Percentiles rank a stretch among this genome's conserved stretches.
Conservation (phyloP, 2,797 vertebrate species). For the Fistularia commersonii region DNA sequence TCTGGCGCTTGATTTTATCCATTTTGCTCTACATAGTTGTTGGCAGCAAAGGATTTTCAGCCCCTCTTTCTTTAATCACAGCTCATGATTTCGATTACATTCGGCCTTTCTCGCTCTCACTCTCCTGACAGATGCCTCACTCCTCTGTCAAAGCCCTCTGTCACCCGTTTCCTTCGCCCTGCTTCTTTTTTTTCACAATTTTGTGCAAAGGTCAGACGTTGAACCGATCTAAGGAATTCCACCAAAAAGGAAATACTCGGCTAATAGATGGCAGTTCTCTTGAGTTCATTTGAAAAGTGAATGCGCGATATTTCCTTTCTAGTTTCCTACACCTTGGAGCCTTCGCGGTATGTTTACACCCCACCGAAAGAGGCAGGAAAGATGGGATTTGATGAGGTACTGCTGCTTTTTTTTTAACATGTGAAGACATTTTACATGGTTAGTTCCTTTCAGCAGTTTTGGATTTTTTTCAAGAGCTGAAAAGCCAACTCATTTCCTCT, state of each 20-base stretch:
- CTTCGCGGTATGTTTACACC: constrained; percentile 72
- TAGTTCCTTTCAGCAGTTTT: background rate
- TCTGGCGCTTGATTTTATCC: background rate
- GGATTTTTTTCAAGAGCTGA: too few species aligned
- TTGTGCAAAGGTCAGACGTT: constrained; percentile 3
- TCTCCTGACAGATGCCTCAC: constrained; percentile 53
- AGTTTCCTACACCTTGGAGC: constrained; percentile 78
- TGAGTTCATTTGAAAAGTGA: constrained; percentile 7
- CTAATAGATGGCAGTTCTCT: background rate
- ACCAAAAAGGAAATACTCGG: background rate
- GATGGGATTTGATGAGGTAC: constrained; percentile 85
- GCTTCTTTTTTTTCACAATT: constrained; percentile 6
- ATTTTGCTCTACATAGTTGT: background rate
- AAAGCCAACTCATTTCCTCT: background rate
- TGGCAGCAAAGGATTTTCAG: background rate
- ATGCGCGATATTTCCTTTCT: constrained; percentile 15
- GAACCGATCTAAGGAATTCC: constrained; percentile 11
- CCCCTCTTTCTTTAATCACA: too few species aligned
- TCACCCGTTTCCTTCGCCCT: constrained; percentile 13
- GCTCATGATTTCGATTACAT: background rate
- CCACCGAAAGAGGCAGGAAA: constrained; percentile 73
- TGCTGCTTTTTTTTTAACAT: constrained; percentile 1
- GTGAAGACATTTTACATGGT: background rate
- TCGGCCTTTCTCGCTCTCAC: constrained; percentile 38
- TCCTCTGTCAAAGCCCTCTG: constrained; percentile 31